Conservation (phyloP, 2,113 vertebrate species). For the Anoura caudifer region DNA sequence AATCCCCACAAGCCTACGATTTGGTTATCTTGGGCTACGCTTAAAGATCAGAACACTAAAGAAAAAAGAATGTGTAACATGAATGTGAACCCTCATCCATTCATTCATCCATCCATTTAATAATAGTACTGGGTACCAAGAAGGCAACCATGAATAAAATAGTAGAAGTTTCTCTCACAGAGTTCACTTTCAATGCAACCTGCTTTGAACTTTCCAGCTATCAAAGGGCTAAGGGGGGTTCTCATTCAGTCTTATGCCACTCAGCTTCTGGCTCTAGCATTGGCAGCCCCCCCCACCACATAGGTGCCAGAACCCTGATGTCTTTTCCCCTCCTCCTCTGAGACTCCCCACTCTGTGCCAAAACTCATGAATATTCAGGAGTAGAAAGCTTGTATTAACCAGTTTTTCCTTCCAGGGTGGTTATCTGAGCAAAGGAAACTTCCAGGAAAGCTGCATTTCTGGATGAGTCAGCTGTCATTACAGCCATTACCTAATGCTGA, state of each 20-base stretch:
- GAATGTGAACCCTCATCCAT: neutral
- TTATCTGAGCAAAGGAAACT: neutral
- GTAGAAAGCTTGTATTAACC: neutral
- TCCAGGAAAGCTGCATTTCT: neutral
- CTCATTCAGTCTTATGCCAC: neutral
- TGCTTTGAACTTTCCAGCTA: neutral
- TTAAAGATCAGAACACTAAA: neutral
- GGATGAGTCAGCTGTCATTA: conserved; percentile 35
- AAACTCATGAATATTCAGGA: neutral
- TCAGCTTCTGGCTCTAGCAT: neutral
- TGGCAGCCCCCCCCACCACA: neutral
- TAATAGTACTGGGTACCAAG: neutral
- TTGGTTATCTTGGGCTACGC: neutral
- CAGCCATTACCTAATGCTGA: conserved; percentile 14
- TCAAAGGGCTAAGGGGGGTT: neutral
- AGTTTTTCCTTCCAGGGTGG: neutral
- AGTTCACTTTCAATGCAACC: neutral
- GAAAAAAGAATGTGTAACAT: neutral
- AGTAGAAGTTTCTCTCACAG: neutral
- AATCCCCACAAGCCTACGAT: neutral
- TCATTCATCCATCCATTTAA: neutral
- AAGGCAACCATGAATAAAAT: neutral
- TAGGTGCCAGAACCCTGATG: neutral
- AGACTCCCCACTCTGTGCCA: neutral
- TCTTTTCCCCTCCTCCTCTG: neutral